Base-by-base conservation (phyloP, 92 coral and sea anemone genomes). In the Porites evermanni region DNA sequence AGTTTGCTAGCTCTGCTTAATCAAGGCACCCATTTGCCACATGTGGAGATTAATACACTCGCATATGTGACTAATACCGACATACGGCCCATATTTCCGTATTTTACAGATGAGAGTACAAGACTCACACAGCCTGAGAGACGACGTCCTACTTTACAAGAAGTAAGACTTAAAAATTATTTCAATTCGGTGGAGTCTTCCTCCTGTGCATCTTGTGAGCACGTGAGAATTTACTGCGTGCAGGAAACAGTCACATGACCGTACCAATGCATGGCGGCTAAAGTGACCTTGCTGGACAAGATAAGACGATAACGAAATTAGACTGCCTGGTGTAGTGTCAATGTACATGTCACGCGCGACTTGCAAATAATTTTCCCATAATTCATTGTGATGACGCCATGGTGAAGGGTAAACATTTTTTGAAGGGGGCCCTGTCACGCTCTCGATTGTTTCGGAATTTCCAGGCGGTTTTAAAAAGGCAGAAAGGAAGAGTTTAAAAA, bases 111-210 rank as follows among this genome's bases (percentile, higher is more conserved):
- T 75, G 98, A 95, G 75, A 78, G 87, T 38, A 93, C 94, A 68
- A 83, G 91, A 68, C 89, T 91, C 23, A 82, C 84, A 63, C 89
- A 80, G 67, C 61, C 61, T 0, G 88, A 88, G 26, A 88, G 89
- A 74, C 90, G 88, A 67, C 84, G 91, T 52, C 93, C 93, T 24
- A 95, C 86, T 23, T 89, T 95, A 32, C 98, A 95, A 64, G 98
- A 95, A 70, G 92, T 93, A 60, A 90, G 96, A 56, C 91, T 95
- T 14, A 94, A 94, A 77, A 94, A 90, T 89, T 94, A 94, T 69
- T 94, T 94, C 64, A 94, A 94, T 88, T 94, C 98, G 11, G 98
- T 94, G 77, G 98, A 94, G 69, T 88, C 95, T n/a, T 94, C 95
- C 47, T 88, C 94, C 44, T 93, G 96, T 56, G 89, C 94, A 67